Conservation (phyloP, 2,113 vertebrate species). For the Nesospiza acunhae region DNA sequence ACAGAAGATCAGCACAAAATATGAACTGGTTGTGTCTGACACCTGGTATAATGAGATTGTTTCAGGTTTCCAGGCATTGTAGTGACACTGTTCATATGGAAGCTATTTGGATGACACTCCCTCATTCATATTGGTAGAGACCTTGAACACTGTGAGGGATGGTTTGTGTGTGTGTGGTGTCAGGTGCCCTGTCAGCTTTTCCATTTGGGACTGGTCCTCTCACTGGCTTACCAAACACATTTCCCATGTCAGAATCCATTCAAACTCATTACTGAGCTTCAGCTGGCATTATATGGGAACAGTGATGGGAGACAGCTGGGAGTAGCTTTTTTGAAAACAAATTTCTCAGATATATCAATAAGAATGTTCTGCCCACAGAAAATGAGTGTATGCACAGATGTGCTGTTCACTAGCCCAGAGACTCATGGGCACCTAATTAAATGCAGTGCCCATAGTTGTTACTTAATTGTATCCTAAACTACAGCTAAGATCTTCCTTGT, state of each 20-base stretch:
- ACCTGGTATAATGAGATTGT: not conserved
- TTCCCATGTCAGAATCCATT: not conserved
- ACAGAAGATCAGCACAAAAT: not conserved
- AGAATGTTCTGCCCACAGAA: not conserved
- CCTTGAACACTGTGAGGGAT: not conserved
- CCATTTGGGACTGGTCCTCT: not conserved
- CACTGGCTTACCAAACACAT: not conserved
- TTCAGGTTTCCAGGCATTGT: not conserved
- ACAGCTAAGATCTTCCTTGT: not conserved
- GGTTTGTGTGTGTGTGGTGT: not conserved
- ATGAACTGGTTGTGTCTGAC: not conserved
- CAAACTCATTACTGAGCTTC: not conserved
- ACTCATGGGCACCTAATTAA: not conserved
- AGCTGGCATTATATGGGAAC: not conserved
- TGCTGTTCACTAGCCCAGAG: not conserved
- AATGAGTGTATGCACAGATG: not conserved
- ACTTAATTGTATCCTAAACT: not conserved
- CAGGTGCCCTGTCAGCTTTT: not conserved
- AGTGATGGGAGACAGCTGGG: not conserved
- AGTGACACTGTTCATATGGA: not conserved
- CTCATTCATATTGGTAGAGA: not conserved
- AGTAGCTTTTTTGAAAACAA: not conserved
- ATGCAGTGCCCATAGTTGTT: not conserved
- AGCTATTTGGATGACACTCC: not conserved
- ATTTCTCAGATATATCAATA: not conserved